Base-by-base conservation (phyloP, 1,140 invertebrate species). In the Diachasmimorpha longicaudata region DNA sequence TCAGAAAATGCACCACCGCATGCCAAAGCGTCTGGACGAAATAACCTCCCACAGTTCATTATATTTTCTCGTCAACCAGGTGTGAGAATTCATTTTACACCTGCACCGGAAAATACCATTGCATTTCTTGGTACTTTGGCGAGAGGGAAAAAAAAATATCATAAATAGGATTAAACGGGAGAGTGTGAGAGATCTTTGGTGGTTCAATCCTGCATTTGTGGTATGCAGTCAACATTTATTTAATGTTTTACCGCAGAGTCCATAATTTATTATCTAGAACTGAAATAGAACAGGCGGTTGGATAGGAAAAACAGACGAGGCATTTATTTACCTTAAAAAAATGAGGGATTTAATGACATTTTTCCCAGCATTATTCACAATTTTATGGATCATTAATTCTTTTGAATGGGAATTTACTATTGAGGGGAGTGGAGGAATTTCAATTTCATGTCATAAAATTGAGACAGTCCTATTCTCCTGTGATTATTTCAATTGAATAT, bases 71-170 rank as follows among this genome's bases (percentile, higher is more conserved):
- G 31, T 72, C 46, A 46, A 72, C 70, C 70, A 72, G 70, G 70
- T 72, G 70, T 52, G 46, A 52, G 46, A 72, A 72, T 72, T 55
- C 23, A 72, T 46, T 72, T 72, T 72, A 44, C 70, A 72, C 70
- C 70, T 72, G 70, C 16, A 23, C 46, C 25, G 31, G 25, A 39
- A 39, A 69, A 36, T 36, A 39, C 39, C 39, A 19, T 19, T 39
- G 39, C 67, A 0, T 36, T 37, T 19, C 31, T 39, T 2, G 23
- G n/a, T n/a, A 5, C 67, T 39, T 69, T 37, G 13, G 9, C 16
- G 10, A n/a, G 31, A 68, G 14, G 37, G 37, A 68, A 68, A 66
- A 67, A 31, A 67, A 52, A 52, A 52, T 19, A 52, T 13, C 9
- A 19, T n/a, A 52, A 52, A 16, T 52, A 19, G 48, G 14, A 16